Evolutionary conservation across 2,113 vertebrate species (phyloP).

Genomic region (Romanogobio albipinnatus): DNA sequence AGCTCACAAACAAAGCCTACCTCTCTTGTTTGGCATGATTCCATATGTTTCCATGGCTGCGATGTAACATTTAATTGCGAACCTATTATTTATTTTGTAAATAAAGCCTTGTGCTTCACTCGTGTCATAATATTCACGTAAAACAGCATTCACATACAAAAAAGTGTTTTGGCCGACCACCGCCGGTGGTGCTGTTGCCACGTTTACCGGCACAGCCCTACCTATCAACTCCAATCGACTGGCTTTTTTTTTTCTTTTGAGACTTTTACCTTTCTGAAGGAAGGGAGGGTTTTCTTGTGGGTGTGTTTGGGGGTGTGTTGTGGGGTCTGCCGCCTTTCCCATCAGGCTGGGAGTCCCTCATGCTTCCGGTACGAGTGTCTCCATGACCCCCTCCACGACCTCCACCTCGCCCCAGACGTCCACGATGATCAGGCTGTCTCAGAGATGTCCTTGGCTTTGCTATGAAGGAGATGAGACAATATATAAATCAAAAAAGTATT

Average conservation of each 20-base stretch:
- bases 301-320: constrained; percentile 62
- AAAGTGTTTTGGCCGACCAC: too few species aligned
- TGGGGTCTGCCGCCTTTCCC: constrained; percentile 62
- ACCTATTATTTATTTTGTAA: too few species aligned
- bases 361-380: constrained; percentile 68
- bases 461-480: constrained; percentile 58
- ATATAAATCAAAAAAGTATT: neutral
- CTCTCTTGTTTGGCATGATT: too few species aligned
- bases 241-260: neutral
- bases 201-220: too few species aligned
- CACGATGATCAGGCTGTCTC: constrained; percentile 84
- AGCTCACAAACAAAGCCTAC: too few species aligned
- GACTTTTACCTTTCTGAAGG: constrained; percentile 72
- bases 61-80: too few species aligned
- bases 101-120: too few species aligned
- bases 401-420: constrained; percentile 61
- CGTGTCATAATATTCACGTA: too few species aligned
- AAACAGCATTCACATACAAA: too few species aligned
- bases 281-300: constrained; percentile 64
- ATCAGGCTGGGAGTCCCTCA: constrained; percentile 72
- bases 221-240: neutral
- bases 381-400: constrained; percentile 64
- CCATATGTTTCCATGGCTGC: too few species aligned
- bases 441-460: constrained; percentile 91
- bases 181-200: too few species aligned